These are phyloP conservation scores for Elegia similella DNA, from an alignment of 2,888 invertebrate species.

Conservation along the genomic window DNA sequence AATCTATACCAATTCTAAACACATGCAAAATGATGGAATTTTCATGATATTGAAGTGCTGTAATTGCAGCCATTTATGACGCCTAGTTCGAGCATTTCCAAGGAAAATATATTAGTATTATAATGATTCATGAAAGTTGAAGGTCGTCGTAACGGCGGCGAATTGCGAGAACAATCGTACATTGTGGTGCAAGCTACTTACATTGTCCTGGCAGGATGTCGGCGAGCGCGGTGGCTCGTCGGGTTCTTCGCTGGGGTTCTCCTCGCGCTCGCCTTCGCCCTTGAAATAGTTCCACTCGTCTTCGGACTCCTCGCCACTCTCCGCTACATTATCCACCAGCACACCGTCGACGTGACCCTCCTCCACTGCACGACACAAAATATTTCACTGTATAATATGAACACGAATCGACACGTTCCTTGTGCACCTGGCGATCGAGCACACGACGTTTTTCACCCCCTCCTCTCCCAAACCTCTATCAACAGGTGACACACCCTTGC, in stretches of 20 bases:
- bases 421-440: slow-evolving; percentile 45
- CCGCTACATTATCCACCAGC: slow-evolving; percentile 87
- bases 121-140: slow-evolving; percentile 25
- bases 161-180: slow-evolving; percentile 15
- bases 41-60: no score
- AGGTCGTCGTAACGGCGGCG: slow-evolving; percentile 26
- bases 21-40: no score
- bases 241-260: slow-evolving; percentile 81
- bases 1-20: no score
- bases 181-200: slow-evolving; percentile 39
- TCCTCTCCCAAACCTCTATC: slow-evolving; percentile 41
- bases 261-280: slow-evolving; percentile 84
- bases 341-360: slow-evolving; percentile 74
- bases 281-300: slow-evolving; percentile 95
- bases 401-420: slow-evolving; percentile 22
- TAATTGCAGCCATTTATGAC: not conserved
- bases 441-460: slow-evolving; percentile 32
- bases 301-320: slow-evolving; percentile 89
- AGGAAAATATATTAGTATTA: slow-evolving; percentile 4
- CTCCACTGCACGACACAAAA: slow-evolving; percentile 64
- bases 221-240: slow-evolving; percentile 74
- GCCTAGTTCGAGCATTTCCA: not conserved
- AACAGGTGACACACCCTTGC: slow-evolving; percentile 77
- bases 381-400: slow-evolving; percentile 35
- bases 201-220: slow-evolving; percentile 75